These are phyloP conservation scores for Nycteola revayana DNA, from an alignment of 2,888 invertebrate species.

Conservation along the genomic window DNA sequence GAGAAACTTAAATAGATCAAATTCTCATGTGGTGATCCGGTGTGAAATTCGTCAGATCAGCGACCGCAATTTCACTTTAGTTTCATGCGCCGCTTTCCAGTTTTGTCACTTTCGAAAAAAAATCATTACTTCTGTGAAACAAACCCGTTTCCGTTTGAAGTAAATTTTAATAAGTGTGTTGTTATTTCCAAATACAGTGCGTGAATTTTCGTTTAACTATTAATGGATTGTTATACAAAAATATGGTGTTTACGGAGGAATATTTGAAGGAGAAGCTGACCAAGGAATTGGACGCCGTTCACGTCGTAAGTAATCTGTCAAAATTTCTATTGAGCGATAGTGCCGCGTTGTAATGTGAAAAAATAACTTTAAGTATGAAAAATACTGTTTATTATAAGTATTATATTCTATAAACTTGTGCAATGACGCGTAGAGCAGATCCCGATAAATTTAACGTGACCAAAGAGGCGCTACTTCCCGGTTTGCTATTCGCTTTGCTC, in stretches of 20 bases:
- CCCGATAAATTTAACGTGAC: constrained; percentile 65
- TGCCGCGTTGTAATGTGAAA: constrained; percentile 56
- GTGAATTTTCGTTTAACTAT: constrained; percentile 45
- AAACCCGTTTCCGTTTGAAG: constrained; percentile 48
- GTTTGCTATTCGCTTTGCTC: constrained; percentile 81
- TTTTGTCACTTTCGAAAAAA: constrained; percentile 68
- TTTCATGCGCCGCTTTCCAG: constrained; percentile 65
- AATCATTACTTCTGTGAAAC: constrained; percentile 50
- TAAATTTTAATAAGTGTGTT: constrained; percentile 46
- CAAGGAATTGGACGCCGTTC: constrained; percentile 85
- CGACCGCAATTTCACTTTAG: constrained; percentile 71
- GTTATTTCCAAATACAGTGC: constrained; percentile 51
- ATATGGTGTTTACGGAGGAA: constrained; percentile 85
- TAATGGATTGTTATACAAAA: constrained; percentile 61
- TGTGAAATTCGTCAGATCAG: constrained; percentile 65
- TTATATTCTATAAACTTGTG: constrained; percentile 27
- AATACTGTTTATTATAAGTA: constrained; percentile 16
- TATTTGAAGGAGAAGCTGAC: constrained; percentile 85
- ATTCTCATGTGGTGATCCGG: constrained; percentile 28
- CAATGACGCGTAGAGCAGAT: constrained; percentile 63
- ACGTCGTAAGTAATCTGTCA: constrained; percentile 86
- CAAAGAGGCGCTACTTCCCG: constrained; percentile 72
- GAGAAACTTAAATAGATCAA: too few species aligned
- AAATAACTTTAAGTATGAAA: constrained; percentile 44
- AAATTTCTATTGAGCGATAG: constrained; percentile 49